Conservation (phyloP, 2,888 invertebrate genomes). For the Catocala fraxini region DNA sequence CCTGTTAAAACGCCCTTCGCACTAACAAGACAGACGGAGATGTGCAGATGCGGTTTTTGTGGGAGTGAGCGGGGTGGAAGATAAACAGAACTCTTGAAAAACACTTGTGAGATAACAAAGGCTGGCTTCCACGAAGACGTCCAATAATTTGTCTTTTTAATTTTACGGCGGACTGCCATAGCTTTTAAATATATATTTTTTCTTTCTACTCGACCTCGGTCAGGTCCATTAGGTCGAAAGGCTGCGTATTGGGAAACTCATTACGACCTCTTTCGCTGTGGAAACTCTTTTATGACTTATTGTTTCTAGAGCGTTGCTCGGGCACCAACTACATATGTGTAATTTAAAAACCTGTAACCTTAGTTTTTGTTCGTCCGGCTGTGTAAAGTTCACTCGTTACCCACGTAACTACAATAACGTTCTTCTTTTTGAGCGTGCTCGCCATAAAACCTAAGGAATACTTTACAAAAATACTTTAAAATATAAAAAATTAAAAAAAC, state of each 20-base stretch:
- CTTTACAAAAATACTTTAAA: conserved; percentile 50
- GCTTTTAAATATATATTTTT: conserved; percentile 83
- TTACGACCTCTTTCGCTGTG: conserved; percentile 74
- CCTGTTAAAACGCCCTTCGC: conserved; percentile 80
- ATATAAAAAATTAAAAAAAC: conserved; percentile 63
- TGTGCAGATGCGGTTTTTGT: conserved; percentile 65
- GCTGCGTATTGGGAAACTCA: conserved; percentile 78
- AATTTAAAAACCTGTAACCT: conserved; percentile 55
- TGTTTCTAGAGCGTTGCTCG: conserved; percentile 75
- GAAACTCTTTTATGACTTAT: conserved; percentile 82
- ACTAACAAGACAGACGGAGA: conserved; percentile 84
- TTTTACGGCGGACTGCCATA: conserved; percentile 85
- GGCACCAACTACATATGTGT: conserved; percentile 61
- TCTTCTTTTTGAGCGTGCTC: conserved; percentile 32
- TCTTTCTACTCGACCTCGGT: conserved; percentile 75
- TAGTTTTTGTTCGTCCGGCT: conserved; percentile 40
- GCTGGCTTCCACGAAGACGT: conserved; percentile 86
- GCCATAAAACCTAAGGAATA: conserved; percentile 42
- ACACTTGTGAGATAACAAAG: conserved; percentile 88
- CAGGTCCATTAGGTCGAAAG: conserved; percentile 79
- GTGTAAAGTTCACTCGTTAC: conserved; percentile 42
- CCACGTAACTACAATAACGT: conserved; percentile 34
- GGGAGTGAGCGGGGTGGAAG: conserved; percentile 71
- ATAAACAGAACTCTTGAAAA: conserved; percentile 86
- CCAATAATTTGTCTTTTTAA: conserved; percentile 88